Percentiles rank a stretch among this genome's conserved stretches.
Evolutionary conservation across 1,140 invertebrate species (phyloP).

Genomic region (Paramacrobiotus metropolitanus): DNA sequence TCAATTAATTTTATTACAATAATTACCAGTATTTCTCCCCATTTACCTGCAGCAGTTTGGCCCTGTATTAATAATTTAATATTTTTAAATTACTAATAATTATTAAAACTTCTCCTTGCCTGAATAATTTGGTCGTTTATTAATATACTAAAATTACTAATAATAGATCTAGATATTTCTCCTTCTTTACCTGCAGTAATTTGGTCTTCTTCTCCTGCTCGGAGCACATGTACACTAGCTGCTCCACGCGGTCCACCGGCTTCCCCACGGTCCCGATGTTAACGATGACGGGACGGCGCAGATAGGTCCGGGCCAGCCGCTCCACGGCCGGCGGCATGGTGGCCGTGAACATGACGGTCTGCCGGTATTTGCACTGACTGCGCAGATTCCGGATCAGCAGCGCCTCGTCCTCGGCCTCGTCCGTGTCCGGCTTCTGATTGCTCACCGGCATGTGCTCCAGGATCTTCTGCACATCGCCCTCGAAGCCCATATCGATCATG

Average conservation of each 20-base stretch:
- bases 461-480: slow-evolving; percentile 91
- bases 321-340: slow-evolving; percentile 98
- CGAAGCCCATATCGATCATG: slow-evolving; percentile 99
- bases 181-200: slow-evolving; percentile 32
- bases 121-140: no score
- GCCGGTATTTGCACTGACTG: slow-evolving; percentile 88
- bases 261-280: slow-evolving; percentile 97
- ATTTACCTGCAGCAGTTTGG: no score
- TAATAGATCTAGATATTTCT: no score
- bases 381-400: slow-evolving; percentile 79
- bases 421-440: slow-evolving; percentile 92
- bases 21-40: no score
- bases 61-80: no score
- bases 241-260: slow-evolving; percentile 90
- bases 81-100: no score
- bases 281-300: slow-evolving; percentile 82
- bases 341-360: slow-evolving; percentile 99
- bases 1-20: no score
- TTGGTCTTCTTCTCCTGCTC: slow-evolving; percentile 66
- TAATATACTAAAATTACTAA: no score
- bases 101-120: no score
- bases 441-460: slow-evolving; percentile 94
- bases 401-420: slow-evolving; percentile 87
- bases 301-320: slow-evolving; percentile 72
- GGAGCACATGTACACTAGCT: slow-evolving; percentile 81